Evolutionary conservation across 2,797 vertebrate species (phyloP), one percentile per base, ranked within the genome.

Genomic region (Nasua narica): DNA sequence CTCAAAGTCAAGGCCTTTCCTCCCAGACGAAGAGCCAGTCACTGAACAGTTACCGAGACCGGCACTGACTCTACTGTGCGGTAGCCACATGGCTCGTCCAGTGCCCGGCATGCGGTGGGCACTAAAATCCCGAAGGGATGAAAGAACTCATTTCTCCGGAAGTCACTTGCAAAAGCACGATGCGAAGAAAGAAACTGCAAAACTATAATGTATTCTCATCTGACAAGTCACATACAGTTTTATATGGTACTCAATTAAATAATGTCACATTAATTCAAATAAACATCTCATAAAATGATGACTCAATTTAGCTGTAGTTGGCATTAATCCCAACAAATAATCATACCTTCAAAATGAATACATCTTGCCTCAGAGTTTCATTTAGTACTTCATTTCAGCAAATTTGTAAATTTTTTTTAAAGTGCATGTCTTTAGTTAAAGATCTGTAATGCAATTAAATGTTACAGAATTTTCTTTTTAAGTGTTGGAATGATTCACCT

Each of bases 201-300:
- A 89, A 54, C 32, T 14, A 14, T 15, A 89, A 79, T 48, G 29
- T 18, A 72, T 94, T 90, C 37, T 72, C 54, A 56, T 37, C 81
- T 74, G 74, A 85, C 65, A 95, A 95, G 92, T 70, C 37, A 70
- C 37, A 69, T 50, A 72, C 16, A 52, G 29, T 81, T 95, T 96
- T 92, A 72, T 95, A 79, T 3, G 43, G 91, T 83, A 65, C n/a
- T 78, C 29, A 92, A 82, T 72, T 96, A 95, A 97, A 90, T 94
- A 96, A 95, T 58, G 35, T 56, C 90, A 89, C 60, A 95, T 93
- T 91, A 97, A 97, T 98, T 96, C 85, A 94, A 96, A 94, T 88
- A 92, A 91, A 83, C 81, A 74, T 92, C 82, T 97, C 86, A 94
- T 74, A 94, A 97, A 94, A 93, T 9, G 40, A 96, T 78, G 91